A percentile compares a stretch with the other conserved stretches of the same genome.
Conservation (phyloP, 2,113 vertebrate genomes). For the Diphyllodes magnificus region DNA sequence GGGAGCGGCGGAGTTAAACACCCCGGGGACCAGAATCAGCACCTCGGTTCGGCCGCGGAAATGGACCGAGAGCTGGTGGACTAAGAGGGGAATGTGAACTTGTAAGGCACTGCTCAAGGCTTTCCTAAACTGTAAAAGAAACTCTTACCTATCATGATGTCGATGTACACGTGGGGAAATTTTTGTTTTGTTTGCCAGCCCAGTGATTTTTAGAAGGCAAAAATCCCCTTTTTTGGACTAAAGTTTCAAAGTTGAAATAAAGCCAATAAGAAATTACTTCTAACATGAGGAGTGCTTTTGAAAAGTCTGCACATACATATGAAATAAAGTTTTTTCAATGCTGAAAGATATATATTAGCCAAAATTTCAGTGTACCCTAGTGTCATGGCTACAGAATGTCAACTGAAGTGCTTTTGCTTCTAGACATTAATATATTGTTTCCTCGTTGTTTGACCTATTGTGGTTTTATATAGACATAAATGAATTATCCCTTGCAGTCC, state of each 20-base stretch:
- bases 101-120: background rate
- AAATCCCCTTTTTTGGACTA: background rate
- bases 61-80: background rate
- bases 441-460: constrained; percentile 31
- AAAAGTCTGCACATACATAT: background rate
- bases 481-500: background rate
- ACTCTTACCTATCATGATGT: background rate
- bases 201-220: background rate
- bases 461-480: constrained; percentile 4
- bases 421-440: constrained; percentile 31
- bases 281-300: background rate
- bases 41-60: background rate
- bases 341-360: background rate
- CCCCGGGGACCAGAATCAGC: rapidly evolving
- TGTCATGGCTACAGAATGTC: background rate
- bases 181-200: background rate
- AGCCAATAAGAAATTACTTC: background rate
- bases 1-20: background rate
- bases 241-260: background rate
- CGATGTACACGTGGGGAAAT: rapidly evolving
- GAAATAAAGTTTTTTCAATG: background rate
- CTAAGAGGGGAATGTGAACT: background rate
- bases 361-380: background rate
- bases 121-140: background rate
- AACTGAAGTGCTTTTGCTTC: background rate